These are phyloP conservation scores for Marronus borbonicus DNA, from an alignment of 2,888 invertebrate species.

Conservation along the genomic window DNA sequence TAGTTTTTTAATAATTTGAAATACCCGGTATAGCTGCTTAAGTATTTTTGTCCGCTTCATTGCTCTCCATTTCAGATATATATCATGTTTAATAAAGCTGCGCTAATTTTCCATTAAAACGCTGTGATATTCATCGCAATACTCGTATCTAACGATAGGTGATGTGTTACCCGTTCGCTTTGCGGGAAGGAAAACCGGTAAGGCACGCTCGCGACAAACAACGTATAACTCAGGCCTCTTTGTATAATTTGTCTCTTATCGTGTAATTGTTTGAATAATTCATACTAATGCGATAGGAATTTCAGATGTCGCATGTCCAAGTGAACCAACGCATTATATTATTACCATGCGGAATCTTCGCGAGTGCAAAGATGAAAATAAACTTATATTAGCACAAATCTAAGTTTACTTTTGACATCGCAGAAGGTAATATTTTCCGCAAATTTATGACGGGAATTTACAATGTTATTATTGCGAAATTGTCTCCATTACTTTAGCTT, in stretches of 20 bases:
- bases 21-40: too few species aligned
- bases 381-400: conserved; percentile 47
- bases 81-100: conserved; percentile 25
- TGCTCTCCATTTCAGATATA: too few species aligned
- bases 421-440: conserved; percentile 38
- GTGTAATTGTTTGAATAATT: conserved; percentile 71
- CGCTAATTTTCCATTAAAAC: conserved; percentile 33
- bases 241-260: conserved; percentile 70
- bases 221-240: conserved; percentile 67
- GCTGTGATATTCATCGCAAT: conserved; percentile 11
- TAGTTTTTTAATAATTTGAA: too few species aligned
- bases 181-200: conserved; percentile 60
- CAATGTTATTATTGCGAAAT: conserved; percentile 45
- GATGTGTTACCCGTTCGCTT: conserved; percentile 4
- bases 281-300: conserved; percentile 65
- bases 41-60: too few species aligned
- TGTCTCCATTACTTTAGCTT: conserved; percentile 38
- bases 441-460: conserved; percentile 47
- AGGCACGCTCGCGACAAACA: conserved; percentile 66
- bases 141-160: neutral
- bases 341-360: conserved; percentile 15
- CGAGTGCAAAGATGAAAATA: conserved; percentile 33
- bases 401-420: conserved; percentile 45
- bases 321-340: conserved; percentile 48
- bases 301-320: conserved; percentile 58